Evolutionary conservation across 2,113 vertebrate genomes (phyloP).

Genomic region (Carassius gibelio): DNA sequence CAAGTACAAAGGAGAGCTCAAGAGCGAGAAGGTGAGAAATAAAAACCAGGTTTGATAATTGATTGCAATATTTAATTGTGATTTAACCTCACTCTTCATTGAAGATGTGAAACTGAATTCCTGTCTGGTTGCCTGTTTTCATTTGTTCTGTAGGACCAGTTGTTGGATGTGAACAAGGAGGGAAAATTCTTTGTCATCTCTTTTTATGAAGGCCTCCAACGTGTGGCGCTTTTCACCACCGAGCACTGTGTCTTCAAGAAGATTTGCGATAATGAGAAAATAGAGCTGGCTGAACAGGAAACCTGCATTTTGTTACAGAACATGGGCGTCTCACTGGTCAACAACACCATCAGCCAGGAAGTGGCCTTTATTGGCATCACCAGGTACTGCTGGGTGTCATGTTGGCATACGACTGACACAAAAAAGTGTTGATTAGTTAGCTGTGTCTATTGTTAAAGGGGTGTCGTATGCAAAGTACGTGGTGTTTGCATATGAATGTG

Average conservation of each 20-base stretch:
- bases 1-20: slow-evolving; percentile 78
- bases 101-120: not conserved
- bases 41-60: not conserved
- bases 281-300: slow-evolving; percentile 91
- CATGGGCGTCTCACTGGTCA: slow-evolving; percentile 91
- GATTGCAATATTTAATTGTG: not conserved
- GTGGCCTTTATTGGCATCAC: slow-evolving; percentile 94
- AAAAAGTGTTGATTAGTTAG: not conserved
- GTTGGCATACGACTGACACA: not conserved
- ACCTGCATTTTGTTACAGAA: slow-evolving; percentile 85
- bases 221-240: slow-evolving; percentile 91
- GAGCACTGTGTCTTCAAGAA: slow-evolving; percentile 82
- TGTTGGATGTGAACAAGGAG: slow-evolving; percentile 74
- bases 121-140: not conserved
- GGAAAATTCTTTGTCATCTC: slow-evolving; percentile 84
- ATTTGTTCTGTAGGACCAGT: slow-evolving; percentile 77
- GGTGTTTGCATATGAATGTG: too few species aligned
- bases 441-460: too few species aligned
- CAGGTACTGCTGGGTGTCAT: slow-evolving; percentile 70
- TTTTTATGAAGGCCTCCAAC: slow-evolving; percentile 95
- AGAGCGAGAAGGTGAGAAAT: slow-evolving; percentile 81
- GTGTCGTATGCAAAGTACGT: too few species aligned
- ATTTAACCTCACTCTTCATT: not conserved
- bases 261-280: slow-evolving; percentile 88
- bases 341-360: slow-evolving; percentile 90